A percentile compares a stretch with the other conserved stretches of the same genome.
Conservation (phyloP, 2,797 vertebrate genomes). For the Hydrocynus forskahlii region DNA sequence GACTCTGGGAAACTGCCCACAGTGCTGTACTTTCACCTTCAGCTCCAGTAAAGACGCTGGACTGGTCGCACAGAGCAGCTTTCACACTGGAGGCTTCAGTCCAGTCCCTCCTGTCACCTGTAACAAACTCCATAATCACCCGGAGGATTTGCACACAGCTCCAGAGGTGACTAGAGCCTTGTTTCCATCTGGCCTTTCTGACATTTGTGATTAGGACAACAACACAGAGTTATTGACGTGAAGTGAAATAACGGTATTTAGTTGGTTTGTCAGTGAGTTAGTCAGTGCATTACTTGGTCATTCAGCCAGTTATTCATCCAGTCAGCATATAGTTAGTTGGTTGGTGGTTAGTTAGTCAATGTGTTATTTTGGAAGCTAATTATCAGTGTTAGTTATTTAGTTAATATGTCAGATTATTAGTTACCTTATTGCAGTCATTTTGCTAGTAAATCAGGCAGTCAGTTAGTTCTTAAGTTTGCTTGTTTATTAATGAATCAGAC, state of each 20-base stretch:
- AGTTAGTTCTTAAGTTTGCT: background rate
- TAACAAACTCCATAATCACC: conserved; percentile 5
- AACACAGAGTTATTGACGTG: too few species aligned
- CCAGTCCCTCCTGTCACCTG: conserved; percentile 1
- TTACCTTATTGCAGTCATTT: background rate
- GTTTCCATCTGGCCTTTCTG: background rate
- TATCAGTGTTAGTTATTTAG: too few species aligned
- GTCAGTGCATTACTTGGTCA: background rate
- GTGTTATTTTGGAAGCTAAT: too few species aligned
- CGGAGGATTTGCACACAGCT: background rate
- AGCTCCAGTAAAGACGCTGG: conserved; percentile 63
- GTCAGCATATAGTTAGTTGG: background rate
- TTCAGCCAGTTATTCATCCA: background rate
- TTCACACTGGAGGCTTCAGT: background rate
- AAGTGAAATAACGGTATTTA: too few species aligned
- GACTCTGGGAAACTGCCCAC: conserved; percentile 71
- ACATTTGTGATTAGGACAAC: too few species aligned
- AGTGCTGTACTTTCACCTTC: conserved; percentile 73
- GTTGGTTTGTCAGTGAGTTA: background rate
- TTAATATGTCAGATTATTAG: too few species aligned
- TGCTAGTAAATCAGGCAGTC: background rate
- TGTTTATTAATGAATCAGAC: background rate
- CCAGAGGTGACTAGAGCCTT: conserved; percentile 3
- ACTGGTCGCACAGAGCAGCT: conserved; percentile 11
- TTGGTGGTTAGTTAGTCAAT: background rate